Evolutionary conservation across 2,888 invertebrate genomes (phyloP), one percentile per base, ranked within the genome.

Genomic region (Chloromyia formosa): DNA sequence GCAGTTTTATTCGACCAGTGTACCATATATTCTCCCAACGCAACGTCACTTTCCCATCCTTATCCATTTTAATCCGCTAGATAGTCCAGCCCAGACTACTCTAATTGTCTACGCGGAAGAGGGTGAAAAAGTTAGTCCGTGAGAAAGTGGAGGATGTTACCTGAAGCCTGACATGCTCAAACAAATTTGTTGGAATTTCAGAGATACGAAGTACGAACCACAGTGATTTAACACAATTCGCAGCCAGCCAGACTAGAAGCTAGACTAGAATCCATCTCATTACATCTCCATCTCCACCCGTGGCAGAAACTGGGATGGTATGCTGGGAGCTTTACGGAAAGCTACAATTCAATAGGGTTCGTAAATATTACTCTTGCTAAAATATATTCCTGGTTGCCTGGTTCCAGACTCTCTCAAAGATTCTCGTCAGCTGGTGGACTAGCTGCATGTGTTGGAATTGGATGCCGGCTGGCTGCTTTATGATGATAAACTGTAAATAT

Each of bases 151-250:
- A 10, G 27, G 23, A 23, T 40, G 14, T 7, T 4, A 35, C 7
- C 27, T 35, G 27, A 35, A 35, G 27, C 16, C 62, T 62, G 40
- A 62, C 62, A 62, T 62, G 62, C 62, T 62, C 62, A 56, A 16
- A 20, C 5, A 18, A 56, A 56, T 18, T 56, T 56, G 56, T 56
- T 56, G 56, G 56, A 56, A 5, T 54, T 54, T n/a, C n/a, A n/a
- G n/a, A 12, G 16, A 53, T 35, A 35, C 27, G 27, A 35, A 56
- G 16, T 10, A n/a, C 20, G 56, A 42, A n/a, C 22, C 16, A 20
- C 5, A n/a, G 20, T 2, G 16, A 20, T 16, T 20, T 10, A 18
- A 56, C 18, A 20, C 56, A 56, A 20, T 56, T 56, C 20, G 5
- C 5, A 10, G 56, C 18, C 56, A 56, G 56, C 10, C 56, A 16